Evolutionary conservation across 1,140 invertebrate species (phyloP), one percentile per base, ranked within the genome.

Genomic region (Leptinotarsa defecta): DNA sequence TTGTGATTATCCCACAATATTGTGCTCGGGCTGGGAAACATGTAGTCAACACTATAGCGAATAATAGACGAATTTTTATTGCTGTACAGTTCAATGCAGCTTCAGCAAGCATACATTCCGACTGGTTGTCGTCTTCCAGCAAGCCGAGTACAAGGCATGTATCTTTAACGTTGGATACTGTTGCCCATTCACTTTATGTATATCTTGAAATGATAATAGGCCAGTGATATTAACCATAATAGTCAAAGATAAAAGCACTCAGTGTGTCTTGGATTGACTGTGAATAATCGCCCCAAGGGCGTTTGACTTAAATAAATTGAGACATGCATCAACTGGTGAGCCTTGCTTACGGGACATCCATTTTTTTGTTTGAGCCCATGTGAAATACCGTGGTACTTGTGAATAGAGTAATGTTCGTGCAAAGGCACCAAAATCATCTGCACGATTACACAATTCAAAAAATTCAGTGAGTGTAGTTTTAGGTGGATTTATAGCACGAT

Each of bases 341-440:
- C 49, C 49, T 52, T 52, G 49, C 17, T 61, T 71, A 24, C 68
- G 61, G 19, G 34, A 69, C 48, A 43, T 63, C 27, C 49, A 74
- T 74, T 57, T 49, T 74, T 77, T 71, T 71, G 65, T 65, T 74
- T 48, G 48, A 57, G 3, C 70, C 83, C 85, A 87, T 77, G 81
- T 85, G 76, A 82, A 86, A 81, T 85, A 87, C 17, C 43, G 68
- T 69, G 83, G 85, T 48, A 86, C 79, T 74, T 87, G 81, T 69
- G 72, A 71, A 80, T 87, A 86, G 3, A 86, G 76, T 75, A 87
- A 79, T 71, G 83, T 86, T 52, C 17, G 13, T 52, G 49, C 49
- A 52, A 52, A 52, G 13, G 49, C 49, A 17, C 17, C 49, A 52
- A 52, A 52, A 52, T 0, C 49, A 52, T 13, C 24, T 3, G 15